A percentile compares a stretch with the other conserved stretches of the same genome.
Evolutionary conservation across 2,797 vertebrate genomes (phyloP).

Genomic region (Spinibarbus caldwelli): DNA sequence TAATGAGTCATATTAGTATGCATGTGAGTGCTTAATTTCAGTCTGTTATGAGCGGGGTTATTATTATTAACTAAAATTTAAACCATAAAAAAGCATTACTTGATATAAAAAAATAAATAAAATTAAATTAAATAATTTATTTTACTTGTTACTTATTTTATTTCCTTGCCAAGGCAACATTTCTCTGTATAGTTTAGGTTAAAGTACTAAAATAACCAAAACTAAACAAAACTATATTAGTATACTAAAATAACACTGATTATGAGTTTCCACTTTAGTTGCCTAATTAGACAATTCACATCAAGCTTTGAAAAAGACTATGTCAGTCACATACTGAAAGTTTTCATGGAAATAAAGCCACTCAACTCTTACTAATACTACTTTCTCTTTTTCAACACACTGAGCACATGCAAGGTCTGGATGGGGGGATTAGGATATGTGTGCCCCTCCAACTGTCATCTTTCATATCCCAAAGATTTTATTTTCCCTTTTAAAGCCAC

Average conservation of each 20-base stretch:
- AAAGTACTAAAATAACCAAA: no score
- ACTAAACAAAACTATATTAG: not conserved
- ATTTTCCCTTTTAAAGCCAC: constrained; percentile 7
- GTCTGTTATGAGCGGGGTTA: not conserved
- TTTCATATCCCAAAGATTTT: not conserved
- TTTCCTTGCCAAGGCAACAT: no score
- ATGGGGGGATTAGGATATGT: constrained; percentile 26
- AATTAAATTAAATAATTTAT: no score
- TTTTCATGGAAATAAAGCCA: constrained; percentile 39
- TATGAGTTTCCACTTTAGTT: not conserved
- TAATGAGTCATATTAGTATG: not conserved
- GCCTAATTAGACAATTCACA: not conserved
- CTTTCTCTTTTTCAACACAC: constrained; percentile 24
- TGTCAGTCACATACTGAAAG: constrained; percentile 42
- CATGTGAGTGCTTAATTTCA: not conserved
- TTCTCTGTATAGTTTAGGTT: no score
- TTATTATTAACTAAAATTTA: not conserved
- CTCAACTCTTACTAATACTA: constrained; percentile 16
- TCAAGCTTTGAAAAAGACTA: not conserved
- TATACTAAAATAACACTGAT: not conserved
- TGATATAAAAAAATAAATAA: no score
- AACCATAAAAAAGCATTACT: not conserved
- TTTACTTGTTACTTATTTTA: no score
- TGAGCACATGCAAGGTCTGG: constrained; percentile 29
- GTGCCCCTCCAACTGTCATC: constrained; percentile 28